A percentile compares a stretch with the other conserved stretches of the same genome.
phyloP scores from a whole-genome alignment of 2,113 vertebrate species.

The Microtus richardsoni region DNA sequence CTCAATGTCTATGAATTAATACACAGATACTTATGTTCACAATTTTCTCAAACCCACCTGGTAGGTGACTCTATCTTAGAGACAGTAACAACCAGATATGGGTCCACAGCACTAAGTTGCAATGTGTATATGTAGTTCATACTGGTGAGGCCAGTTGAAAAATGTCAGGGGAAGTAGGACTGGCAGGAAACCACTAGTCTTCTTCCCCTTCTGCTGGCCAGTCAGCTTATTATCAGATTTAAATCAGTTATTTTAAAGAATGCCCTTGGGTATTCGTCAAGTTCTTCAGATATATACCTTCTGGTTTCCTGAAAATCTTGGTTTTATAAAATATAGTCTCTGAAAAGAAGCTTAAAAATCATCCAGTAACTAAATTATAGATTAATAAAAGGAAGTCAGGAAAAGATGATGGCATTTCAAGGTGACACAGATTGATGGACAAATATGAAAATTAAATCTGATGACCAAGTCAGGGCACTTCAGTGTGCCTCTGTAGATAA shows the following conservation, averaged over 20 bases:
- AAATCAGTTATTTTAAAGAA: slow-evolving; percentile 19
- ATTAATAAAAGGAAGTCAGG: background rate
- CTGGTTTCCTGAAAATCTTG: background rate
- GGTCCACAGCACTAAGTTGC: background rate
- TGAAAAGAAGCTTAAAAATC: background rate
- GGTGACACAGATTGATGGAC: background rate
- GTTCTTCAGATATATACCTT: background rate
- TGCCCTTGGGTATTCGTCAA: background rate
- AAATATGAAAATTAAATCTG: background rate
- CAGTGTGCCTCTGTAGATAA: background rate
- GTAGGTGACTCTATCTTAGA: background rate
- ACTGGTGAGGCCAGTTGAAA: background rate
- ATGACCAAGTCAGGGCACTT: background rate
- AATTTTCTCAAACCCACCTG: background rate
- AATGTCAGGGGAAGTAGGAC: background rate
- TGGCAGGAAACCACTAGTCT: background rate
- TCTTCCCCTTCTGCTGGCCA: background rate
- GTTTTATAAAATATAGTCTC: background rate
- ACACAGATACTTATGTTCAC: background rate
- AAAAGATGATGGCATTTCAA: background rate
- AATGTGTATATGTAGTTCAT: background rate
- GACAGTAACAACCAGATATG: background rate
- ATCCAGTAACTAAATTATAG: background rate
- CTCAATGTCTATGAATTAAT: background rate
- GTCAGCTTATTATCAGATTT: background rate